A percentile compares a stretch with the other conserved stretches of the same genome.
These are phyloP conservation scores for Psittacula cyanocephala DNA, from an alignment of 2,113 vertebrate genomes.

Conservation along the genomic window DNA sequence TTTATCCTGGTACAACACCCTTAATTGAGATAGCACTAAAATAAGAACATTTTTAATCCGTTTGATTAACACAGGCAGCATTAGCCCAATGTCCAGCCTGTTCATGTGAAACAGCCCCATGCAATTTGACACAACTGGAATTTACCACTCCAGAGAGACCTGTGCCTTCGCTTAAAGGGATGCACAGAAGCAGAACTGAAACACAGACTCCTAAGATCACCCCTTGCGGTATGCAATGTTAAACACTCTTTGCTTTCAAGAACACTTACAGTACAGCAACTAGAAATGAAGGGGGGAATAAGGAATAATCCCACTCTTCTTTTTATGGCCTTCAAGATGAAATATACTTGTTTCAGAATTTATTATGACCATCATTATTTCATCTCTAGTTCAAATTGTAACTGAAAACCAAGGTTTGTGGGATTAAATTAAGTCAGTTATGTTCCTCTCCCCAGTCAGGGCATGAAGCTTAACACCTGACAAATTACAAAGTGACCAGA, in stretches of 20 bases:
- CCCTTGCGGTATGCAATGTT: fast-evolving
- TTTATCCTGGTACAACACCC: not conserved
- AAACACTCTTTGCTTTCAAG: not conserved
- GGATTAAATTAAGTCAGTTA: not conserved
- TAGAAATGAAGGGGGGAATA: not conserved
- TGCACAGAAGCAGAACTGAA: not conserved
- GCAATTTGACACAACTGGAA: not conserved
- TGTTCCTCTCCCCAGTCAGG: not conserved
- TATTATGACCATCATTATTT: not conserved
- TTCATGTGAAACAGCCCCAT: not conserved
- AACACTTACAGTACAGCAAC: not conserved
- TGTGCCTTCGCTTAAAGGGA: not conserved
- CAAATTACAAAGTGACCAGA: not conserved
- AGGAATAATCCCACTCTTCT: not conserved
- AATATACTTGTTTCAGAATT: not conserved
- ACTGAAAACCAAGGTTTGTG: not conserved
- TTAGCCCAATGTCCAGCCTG: not conserved
- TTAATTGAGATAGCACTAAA: not conserved
- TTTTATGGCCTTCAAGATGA: not conserved
- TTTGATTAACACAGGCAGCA: not conserved
- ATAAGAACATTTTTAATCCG: not conserved
- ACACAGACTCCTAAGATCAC: not conserved
- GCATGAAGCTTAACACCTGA: not conserved
- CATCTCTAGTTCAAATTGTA: not conserved
- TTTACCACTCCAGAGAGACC: not conserved